phyloP scores from a whole-genome alignment of 2,888 invertebrate species.

The Enoplolaimus lenunculus region DNA sequence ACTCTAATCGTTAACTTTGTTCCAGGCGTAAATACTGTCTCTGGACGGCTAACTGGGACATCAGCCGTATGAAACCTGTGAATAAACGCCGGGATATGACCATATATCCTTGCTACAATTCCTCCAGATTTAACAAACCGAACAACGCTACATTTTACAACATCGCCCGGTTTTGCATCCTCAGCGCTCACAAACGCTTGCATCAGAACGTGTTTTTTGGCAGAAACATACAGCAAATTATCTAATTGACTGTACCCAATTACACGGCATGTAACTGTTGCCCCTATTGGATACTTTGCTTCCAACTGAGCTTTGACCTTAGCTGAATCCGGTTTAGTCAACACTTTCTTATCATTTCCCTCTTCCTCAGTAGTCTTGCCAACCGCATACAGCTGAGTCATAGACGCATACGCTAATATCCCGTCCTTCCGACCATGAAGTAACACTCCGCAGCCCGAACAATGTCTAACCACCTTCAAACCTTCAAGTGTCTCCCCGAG shows the following conservation, averaged over 20 bases:
- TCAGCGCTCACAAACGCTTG: constrained; percentile 30
- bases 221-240: constrained; percentile 30
- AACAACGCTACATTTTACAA: neutral
- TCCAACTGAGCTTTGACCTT: too few species aligned
- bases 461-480: too few species aligned
- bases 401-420: too few species aligned
- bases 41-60: neutral
- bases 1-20: neutral
- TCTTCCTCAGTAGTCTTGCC: too few species aligned
- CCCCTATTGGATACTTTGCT: constrained; percentile 26
- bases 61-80: constrained; percentile 17
- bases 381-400: too few species aligned
- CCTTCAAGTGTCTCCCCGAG: too few species aligned
- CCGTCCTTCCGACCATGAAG: too few species aligned
- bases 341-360: too few species aligned
- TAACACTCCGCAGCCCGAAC: too few species aligned
- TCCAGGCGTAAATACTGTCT: neutral
- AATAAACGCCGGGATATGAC: constrained; percentile 16
- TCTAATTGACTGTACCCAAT: constrained; percentile 30
- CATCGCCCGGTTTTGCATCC: neutral
- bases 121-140: neutral
- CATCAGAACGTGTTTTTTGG: constrained; percentile 29
- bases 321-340: too few species aligned
- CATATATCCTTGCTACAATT: constrained; percentile 12
- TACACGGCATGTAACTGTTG: constrained; percentile 30